These are phyloP conservation scores for Scrobipalpa atriplicella DNA, from an alignment of 2,888 invertebrate species.

Conservation along the genomic window DNA sequence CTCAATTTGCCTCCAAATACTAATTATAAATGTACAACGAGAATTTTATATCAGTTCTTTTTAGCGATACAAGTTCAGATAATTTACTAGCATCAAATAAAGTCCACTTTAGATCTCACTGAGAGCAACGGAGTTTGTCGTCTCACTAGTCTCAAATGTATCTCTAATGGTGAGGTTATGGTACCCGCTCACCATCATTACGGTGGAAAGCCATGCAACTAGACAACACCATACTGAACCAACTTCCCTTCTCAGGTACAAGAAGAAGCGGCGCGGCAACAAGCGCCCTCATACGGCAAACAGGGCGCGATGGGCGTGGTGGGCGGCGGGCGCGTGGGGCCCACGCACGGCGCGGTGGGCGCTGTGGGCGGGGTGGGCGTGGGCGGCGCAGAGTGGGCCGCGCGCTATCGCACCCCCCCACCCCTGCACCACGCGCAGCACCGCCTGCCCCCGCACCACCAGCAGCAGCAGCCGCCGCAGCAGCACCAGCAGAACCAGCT, in stretches of 20 bases:
- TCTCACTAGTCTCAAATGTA: too few relatives aligned
- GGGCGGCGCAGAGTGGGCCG: constrained; percentile 77
- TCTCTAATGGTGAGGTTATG: too few relatives aligned
- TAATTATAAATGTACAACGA: too few relatives aligned
- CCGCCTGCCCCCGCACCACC: constrained; percentile 28
- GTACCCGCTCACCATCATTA: too few relatives aligned
- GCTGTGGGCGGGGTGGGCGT: constrained; percentile 56
- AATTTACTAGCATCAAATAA: too few relatives aligned
- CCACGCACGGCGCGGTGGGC: constrained; percentile 66
- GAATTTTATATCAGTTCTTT: too few relatives aligned
- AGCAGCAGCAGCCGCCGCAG: constrained; percentile 59
- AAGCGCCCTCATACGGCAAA: constrained; percentile 93
- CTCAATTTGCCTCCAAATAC: too few relatives aligned
- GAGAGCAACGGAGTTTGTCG: too few relatives aligned
- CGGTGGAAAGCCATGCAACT: too few relatives aligned
- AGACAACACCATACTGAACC: neutral
- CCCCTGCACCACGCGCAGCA: constrained; percentile 61
- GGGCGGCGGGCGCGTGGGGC: constrained; percentile 51
- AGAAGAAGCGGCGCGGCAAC: constrained; percentile 95
- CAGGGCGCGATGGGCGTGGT: constrained; percentile 78
- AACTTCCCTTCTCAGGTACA: constrained; percentile 84
- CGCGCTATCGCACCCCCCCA: constrained; percentile 90
- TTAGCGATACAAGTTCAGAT: too few relatives aligned
- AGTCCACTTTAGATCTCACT: too few relatives aligned
- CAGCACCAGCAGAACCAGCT: constrained; percentile 47